phyloP scores from a whole-genome alignment of 2,113 vertebrate genomes.

The Pygathrix nemaeus region DNA sequence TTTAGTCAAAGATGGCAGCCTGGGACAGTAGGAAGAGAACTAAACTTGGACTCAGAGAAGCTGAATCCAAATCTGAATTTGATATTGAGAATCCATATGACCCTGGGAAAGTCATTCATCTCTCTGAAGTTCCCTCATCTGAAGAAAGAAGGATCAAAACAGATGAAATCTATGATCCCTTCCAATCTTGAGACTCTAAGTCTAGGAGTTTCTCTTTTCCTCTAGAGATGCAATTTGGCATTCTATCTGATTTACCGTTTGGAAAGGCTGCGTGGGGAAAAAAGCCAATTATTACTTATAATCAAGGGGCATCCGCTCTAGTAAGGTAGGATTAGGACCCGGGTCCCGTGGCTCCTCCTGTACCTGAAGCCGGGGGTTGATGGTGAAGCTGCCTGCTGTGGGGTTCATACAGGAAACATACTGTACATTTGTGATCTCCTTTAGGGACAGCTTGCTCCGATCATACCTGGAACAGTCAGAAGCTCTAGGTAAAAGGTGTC shows the following conservation, averaged over 20 bases:
- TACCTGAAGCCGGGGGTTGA: slow-evolving; percentile 98
- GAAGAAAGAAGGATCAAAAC: background rate
- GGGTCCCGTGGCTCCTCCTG: background rate
- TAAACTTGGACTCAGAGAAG: background rate
- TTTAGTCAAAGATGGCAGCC: background rate
- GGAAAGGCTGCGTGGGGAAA: background rate
- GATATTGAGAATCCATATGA: background rate
- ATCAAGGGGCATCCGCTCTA: background rate
- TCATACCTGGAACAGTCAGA: slow-evolving; percentile 90
- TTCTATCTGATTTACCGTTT: background rate
- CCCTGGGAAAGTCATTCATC: background rate
- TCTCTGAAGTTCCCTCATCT: background rate
- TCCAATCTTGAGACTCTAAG: background rate
- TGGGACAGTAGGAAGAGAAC: background rate
- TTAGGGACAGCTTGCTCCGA: slow-evolving; percentile 92
- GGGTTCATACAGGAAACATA: slow-evolving; percentile 99
- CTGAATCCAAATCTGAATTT: background rate
- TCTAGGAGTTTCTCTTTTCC: background rate
- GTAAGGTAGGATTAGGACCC: background rate
- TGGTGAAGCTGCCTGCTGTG: slow-evolving; percentile 95
- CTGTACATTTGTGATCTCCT: slow-evolving; percentile 94
- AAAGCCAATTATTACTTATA: background rate
- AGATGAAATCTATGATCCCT: background rate
- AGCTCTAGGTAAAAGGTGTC: background rate
- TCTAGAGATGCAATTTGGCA: background rate